Conservation (phyloP, 2,797 vertebrate species). For the Bovichtus diacanthus region DNA sequence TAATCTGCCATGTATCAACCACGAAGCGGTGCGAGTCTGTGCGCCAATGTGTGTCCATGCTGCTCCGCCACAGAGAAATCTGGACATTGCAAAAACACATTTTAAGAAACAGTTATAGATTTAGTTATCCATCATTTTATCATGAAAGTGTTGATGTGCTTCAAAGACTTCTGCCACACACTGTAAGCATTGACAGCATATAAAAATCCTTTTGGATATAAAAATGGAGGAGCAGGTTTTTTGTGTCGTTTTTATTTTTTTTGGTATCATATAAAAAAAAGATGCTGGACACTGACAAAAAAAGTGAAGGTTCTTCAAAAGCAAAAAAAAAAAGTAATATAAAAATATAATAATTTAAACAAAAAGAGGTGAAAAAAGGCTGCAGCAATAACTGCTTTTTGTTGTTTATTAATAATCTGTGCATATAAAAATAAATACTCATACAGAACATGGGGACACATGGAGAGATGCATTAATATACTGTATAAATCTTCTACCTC, state of each 20-base stretch:
- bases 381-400: neutral
- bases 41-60: conserved; percentile 8
- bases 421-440: neutral
- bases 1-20: conserved; percentile 14
- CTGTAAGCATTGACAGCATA: neutral
- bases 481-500: too few relatives aligned
- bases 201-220: neutral
- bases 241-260: too few relatives aligned
- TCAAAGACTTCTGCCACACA: conserved; percentile 1
- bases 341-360: neutral
- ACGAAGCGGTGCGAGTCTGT: neutral
- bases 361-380: neutral
- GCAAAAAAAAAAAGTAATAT: too few relatives aligned
- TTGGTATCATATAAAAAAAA: neutral
- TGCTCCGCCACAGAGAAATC: neutral
- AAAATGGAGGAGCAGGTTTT: neutral
- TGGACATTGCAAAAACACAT: neutral
- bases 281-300: neutral
- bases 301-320: neutral
- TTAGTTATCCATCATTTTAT: neutral
- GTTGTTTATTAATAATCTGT: neutral
- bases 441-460: neutral
- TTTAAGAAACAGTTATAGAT: conserved; percentile 5
- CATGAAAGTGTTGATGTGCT: neutral
- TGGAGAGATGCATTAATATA: neutral